Base-by-base conservation (phyloP, 1,140 invertebrate genomes). In the Portunus trituberculatus region DNA sequence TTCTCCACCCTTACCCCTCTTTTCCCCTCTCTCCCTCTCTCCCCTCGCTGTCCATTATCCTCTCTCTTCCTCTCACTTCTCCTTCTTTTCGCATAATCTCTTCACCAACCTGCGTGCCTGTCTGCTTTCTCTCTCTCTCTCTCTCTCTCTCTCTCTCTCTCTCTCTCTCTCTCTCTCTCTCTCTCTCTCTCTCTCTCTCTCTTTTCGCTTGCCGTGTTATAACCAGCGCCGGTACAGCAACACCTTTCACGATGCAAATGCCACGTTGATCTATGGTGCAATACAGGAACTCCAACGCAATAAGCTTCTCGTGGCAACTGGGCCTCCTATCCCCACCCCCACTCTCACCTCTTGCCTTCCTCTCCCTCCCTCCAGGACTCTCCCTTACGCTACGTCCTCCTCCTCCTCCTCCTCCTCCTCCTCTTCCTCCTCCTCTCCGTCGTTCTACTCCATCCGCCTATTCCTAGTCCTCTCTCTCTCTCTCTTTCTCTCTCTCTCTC, bases 181-280 rank as follows among this genome's bases (percentile, higher is more conserved):
- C 84, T 84, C 92, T 93, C 92, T 93, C 82, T 93, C 92, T 93
- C 48, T 87, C 92, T 84, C 83, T 59, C 76, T 87, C 48, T 84
- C 31, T 87, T 29, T 39, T 32, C 45, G 46, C n/a, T 48, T 31
- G 28, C 39, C n/a, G 83, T 39, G 83, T 39, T 59, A 87, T 84
- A 93, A 93, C 92, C 83, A 39, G 82, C 76, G 92, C 29, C 59
- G 76, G 28, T 31, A 82, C 28, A 32, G 12, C 28, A 20, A n/a
- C 91, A 39, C 92, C 92, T 93, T 59, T 87, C 92, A 93, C 82
- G 45, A 59, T 87, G 92, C 83, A 93, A 93, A 87, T 87, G 82
- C 20, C 92, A 20, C 10, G 45, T 87, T 93, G 92, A 93, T 93
- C 45, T 93, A 93, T 93, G 45, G 92, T 20, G 82, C 92, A 93